phyloP scores from a whole-genome alignment of 2,888 invertebrate species.

The Tipula confusa region DNA sequence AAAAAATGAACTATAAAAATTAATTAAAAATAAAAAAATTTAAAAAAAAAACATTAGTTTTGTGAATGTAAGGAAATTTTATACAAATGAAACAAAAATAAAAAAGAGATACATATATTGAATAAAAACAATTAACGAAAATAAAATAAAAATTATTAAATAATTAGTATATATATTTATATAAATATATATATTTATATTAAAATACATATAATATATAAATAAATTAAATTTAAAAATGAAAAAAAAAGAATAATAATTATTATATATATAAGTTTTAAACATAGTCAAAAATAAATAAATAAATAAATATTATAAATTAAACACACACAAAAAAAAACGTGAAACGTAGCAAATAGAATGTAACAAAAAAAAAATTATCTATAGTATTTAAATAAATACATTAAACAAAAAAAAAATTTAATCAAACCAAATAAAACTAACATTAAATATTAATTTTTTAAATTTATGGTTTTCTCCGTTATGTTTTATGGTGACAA shows the following conservation, averaged over 20 bases:
- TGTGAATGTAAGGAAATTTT: slow-evolving; percentile 31
- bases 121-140: neutral
- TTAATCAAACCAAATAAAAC: slow-evolving; percentile 43
- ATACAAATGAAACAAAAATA: slow-evolving; percentile 27
- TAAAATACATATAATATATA: no score
- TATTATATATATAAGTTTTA: slow-evolving; percentile 28
- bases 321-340: neutral
- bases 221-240: slow-evolving; percentile 27
- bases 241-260: slow-evolving; percentile 20
- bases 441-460: slow-evolving; percentile 46
- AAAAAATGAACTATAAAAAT: neutral
- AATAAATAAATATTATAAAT: slow-evolving; percentile 27
- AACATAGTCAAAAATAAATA: neutral
- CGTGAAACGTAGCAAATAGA: slow-evolving; percentile 30
- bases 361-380: neutral
- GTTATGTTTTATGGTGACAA: neutral
- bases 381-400: neutral
- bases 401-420: slow-evolving; percentile 33
- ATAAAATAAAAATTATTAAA: neutral
- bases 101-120: neutral
- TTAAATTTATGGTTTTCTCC: neutral
- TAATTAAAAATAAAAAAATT: neutral
- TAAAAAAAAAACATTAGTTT: neutral
- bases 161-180: no score
- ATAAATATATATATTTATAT: no score